Base-by-base conservation (phyloP, 2,113 vertebrate species). In the Ariopsis seemanni region DNA sequence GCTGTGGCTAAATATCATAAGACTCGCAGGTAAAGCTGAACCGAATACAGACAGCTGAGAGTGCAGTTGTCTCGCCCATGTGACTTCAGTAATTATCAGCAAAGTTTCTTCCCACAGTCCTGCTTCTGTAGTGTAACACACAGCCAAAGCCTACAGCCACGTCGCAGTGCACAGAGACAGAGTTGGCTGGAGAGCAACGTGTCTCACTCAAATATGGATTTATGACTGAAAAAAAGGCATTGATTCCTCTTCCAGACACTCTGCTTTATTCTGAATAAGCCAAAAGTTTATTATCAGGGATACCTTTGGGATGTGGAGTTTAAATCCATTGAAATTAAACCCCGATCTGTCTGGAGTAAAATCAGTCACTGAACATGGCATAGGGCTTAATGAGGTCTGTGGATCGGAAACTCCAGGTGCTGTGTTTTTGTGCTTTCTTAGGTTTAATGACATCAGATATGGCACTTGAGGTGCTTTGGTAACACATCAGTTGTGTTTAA, bases 71-170 rank as follows among this genome's bases (percentile, higher is more conserved):
- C 63, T 52, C 72, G 67, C 74, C 62, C 11, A 1, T 30, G 14
- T 42, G 34, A 58, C 53, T 20, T 55, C 30, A 48, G 30, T 84
- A 55, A 48, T 85, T 75, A 75, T 42, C 55, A 85, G 25, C 71
- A 60, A n/a, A 77, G 57, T 78, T 62, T 11, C 52, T 27, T 8
- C 52, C 14, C 25, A 12, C 4, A 55, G 27, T 50, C 25, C 83
- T 84, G 83, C 18, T 84, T 77, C 58, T 79, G 57, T 52, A 77
- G 57, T 17, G 10, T 2, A 77, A 42, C 34, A 42, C 55, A 27
- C 60, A 62, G 77, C 67, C 50, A 82, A 89, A 62, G 57, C 78
- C 63, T 72, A 22, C 79, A 74, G 86, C 22, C 88, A 83, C 58
- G 58, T 88, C 53, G 74, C 72, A 65, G 34, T 6, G 42, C 58